These are phyloP conservation scores for Heteropelma amictum DNA, from an alignment of 2,888 invertebrate genomes.

Conservation along the genomic window DNA sequence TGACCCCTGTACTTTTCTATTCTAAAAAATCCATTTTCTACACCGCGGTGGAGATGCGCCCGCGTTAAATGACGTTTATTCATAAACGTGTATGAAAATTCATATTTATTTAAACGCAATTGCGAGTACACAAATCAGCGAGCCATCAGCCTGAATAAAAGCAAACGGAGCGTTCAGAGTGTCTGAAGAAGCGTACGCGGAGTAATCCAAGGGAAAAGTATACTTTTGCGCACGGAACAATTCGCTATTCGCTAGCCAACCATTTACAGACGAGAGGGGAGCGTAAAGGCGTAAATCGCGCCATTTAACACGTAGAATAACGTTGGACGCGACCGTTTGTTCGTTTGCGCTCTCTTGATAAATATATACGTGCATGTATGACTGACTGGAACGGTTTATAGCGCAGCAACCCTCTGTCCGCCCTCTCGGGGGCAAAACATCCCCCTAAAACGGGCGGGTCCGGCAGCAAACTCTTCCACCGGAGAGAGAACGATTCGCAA, in stretches of 20 bases:
- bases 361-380: not conserved
- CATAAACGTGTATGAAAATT: too few relatives aligned
- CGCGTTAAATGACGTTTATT: too few relatives aligned
- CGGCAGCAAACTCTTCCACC: slow-evolving; percentile 53
- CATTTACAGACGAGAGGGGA: not conserved
- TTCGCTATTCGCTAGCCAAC: slow-evolving; percentile 44
- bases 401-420: slow-evolving; percentile 40
- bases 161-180: slow-evolving; percentile 63
- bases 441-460: slow-evolving; percentile 54
- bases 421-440: slow-evolving; percentile 32
- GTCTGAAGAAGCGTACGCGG: slow-evolving; percentile 27
- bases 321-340: not conserved
- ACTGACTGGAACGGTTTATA: slow-evolving; percentile 31
- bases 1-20: too few relatives aligned
- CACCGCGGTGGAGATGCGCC: too few relatives aligned
- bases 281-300: not conserved
- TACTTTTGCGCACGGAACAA: slow-evolving; percentile 9
- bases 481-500: slow-evolving; percentile 22
- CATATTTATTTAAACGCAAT: too few relatives aligned
- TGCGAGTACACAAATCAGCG: slow-evolving; percentile 55
- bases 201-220: slow-evolving; percentile 1
- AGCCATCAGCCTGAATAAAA: slow-evolving; percentile 69
- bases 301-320: not conserved
- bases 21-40: too few relatives aligned
- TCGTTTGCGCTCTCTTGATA: not conserved